Conservation (phyloP, 1,140 invertebrate species). For the Pissodes strobi region DNA sequence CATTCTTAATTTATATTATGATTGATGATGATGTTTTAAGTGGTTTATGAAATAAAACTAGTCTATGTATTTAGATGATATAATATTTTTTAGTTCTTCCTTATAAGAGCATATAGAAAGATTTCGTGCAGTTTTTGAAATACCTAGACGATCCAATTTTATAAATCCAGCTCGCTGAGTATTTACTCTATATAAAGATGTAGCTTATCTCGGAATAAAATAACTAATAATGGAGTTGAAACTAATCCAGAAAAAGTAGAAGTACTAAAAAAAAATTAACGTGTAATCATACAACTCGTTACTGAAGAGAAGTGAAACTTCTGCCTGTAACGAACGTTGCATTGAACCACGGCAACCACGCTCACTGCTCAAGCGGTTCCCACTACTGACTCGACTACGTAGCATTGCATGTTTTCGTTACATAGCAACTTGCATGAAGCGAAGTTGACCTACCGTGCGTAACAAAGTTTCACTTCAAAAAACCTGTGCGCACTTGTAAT, state of each 20-base stretch:
- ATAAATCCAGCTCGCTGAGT: background rate
- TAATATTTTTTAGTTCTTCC: background rate
- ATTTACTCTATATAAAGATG: background rate
- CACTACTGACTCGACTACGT: too few relatives aligned
- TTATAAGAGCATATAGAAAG: slow-evolving; percentile 1
- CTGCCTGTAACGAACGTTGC: too few relatives aligned
- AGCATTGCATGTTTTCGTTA: too few relatives aligned
- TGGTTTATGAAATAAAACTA: background rate
- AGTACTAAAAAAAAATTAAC: background rate
- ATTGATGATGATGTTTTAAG: background rate
- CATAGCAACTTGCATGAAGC: too few relatives aligned
- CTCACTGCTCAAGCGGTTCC: too few relatives aligned
- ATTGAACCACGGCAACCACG: too few relatives aligned
- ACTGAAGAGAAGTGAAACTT: too few relatives aligned
- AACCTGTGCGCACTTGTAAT: too few relatives aligned
- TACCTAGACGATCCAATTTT: background rate
- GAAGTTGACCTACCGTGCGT: too few relatives aligned
- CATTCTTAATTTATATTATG: background rate
- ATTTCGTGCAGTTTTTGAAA: background rate
- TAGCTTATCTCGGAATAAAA: background rate
- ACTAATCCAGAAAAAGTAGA: slow-evolving; percentile 2
- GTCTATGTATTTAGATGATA: background rate
- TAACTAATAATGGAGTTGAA: background rate
- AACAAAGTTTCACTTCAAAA: too few relatives aligned
- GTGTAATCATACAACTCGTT: too few relatives aligned